Conservation (phyloP, 1,140 invertebrate species). For the Drosophila prosaltans region DNA sequence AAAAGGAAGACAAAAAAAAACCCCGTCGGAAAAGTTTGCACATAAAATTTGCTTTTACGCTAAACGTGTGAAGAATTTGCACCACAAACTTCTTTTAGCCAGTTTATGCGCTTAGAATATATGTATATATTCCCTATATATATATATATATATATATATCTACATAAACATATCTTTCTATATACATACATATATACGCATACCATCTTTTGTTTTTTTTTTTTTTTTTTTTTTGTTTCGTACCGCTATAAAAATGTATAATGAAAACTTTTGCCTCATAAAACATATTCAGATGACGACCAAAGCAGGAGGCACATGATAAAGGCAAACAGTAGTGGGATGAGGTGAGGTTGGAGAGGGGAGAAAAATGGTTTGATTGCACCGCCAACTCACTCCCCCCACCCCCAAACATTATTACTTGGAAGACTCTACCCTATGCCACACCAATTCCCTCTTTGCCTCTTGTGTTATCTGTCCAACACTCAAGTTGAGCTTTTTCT, state of each 20-base stretch:
- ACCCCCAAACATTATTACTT: constrained; percentile 1
- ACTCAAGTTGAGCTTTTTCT: constrained; percentile 28
- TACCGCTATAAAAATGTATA: constrained; percentile 21
- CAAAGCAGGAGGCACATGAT: constrained; percentile 4
- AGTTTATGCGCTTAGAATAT: constrained; percentile 19
- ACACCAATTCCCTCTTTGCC: neutral
- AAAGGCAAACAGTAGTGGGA: neutral
- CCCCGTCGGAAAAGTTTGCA: constrained; percentile 37
- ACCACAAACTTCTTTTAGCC: constrained; percentile 7
- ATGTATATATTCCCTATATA: neutral
- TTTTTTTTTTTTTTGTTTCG: constrained; percentile 3
- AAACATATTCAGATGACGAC: constrained; percentile 34
- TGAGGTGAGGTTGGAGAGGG: neutral
- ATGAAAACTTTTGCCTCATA: constrained; percentile 28
- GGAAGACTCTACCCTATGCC: neutral
- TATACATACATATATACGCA: neutral
- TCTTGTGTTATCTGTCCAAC: constrained; percentile 3
- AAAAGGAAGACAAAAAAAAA: constrained; percentile 21
- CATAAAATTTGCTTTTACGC: constrained; percentile 55
- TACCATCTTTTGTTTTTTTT: neutral
- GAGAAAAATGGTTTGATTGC: neutral
- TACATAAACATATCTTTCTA: neutral
- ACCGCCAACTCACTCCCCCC: neutral
- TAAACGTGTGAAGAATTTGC: constrained; percentile 59
- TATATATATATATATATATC: neutral